Evolutionary conservation across 2,797 vertebrate species (phyloP).

Genomic region (Poeciliopsis paucimaculata): DNA sequence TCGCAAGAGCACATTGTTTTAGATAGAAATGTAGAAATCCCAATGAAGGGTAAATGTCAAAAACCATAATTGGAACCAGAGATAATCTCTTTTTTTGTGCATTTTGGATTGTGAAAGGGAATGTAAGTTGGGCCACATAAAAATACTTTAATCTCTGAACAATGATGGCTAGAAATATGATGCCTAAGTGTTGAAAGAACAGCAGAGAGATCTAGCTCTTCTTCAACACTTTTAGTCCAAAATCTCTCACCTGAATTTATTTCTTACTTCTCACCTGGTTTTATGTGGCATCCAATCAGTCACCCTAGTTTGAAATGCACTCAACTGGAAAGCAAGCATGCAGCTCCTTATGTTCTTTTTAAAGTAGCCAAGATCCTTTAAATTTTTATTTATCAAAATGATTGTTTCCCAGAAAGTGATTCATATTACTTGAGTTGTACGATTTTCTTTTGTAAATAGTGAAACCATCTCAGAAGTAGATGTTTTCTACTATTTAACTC

Average conservation of each 20-base stretch:
- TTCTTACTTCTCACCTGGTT: background rate
- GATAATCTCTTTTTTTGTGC: conserved; percentile 40
- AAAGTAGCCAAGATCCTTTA: background rate
- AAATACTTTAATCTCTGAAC: conserved; percentile 71
- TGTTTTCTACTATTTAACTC: background rate
- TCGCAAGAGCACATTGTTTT: conserved; percentile 62
- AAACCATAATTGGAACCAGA: conserved; percentile 60
- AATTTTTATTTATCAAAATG: background rate
- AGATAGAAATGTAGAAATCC: conserved; percentile 50
- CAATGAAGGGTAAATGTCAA: conserved; percentile 47
- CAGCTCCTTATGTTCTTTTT: background rate
- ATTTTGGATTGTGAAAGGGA: conserved; percentile 50
- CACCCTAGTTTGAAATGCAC: background rate
- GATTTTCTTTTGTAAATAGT: background rate
- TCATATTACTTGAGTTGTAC: background rate
- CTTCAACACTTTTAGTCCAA: conserved; percentile 24
- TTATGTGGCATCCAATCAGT: background rate
- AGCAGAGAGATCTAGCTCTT: conserved; percentile 44
- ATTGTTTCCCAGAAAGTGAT: background rate
- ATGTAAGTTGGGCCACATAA: conserved; percentile 61
- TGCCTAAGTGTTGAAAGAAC: conserved; percentile 54
- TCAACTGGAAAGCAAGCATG: background rate
- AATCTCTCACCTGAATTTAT: background rate
- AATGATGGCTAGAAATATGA: conserved; percentile 58
- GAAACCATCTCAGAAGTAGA: background rate